Base-by-base conservation (phyloP, 2,113 vertebrate species). In the Tamias sibiricus region DNA sequence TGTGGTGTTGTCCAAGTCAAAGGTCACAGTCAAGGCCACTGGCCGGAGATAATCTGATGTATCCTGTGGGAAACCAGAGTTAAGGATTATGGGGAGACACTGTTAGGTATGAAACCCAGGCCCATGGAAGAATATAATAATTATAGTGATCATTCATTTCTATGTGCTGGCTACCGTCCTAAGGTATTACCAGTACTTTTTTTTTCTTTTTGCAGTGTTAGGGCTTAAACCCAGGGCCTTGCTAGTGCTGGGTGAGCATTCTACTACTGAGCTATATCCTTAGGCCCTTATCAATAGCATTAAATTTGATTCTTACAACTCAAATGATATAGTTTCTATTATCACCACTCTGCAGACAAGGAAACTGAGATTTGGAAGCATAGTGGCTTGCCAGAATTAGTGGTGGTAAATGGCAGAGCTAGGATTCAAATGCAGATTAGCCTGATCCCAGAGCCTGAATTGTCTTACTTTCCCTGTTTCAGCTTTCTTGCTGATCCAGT, bases 41-140 rank as follows among this genome's bases (percentile, higher is more conserved):
- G 99, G 99, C 22, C 99, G 98, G 97, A 99, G 99, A 84, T 99
- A 99, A 92, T 99, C 99, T 0, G 99, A 99, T 16, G 99, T 99
- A 97, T 99, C 99, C 99, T 99, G 95, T 28, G 47, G 17, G 20
- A 47, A 64, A 72, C 1, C 4, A 49, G n/a, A 87, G 59, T 47
- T 9, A 26, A 94, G 40, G 44, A 30, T 89, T 17, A 62, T 3
- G 42, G 44, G 40, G 26, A 95, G 35, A 40, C 30, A 37, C 52
- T 19, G 13, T 49, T 16, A 76, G n/a, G n/a, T 47, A 30, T 16
- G 52, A 0, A 59, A 47, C 16, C 49, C 90, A 84, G 71, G 37
- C 22, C 47, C 42, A 66, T 40, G 35, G 81, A 1, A 35, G 66
- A 68, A 86, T 4, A 28, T 19, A 24, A 24, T 26, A 8, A 68